Percentiles rank a stretch among this genome's conserved stretches.
Evolutionary conservation across 1,140 invertebrate genomes (phyloP).

Genomic region (Chlorops oryzae): DNA sequence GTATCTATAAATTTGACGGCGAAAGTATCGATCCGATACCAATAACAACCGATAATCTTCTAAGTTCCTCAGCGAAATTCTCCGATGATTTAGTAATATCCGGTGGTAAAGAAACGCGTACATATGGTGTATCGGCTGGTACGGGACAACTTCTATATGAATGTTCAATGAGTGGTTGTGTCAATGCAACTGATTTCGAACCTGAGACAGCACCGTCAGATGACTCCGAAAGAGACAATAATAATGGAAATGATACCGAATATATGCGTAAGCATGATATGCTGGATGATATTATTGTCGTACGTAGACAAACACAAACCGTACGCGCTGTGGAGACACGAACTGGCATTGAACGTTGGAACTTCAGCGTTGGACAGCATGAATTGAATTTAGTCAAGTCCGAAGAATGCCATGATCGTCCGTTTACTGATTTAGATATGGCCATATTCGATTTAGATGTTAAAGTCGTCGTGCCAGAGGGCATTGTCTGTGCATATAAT

Average conservation of each 20-base stretch:
- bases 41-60: constrained; percentile 74
- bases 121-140: constrained; percentile 65
- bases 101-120: constrained; percentile 63
- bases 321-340: constrained; percentile 79
- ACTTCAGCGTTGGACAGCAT: constrained; percentile 89
- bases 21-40: constrained; percentile 80
- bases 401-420: constrained; percentile 50
- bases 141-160: constrained; percentile 74
- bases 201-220: constrained; percentile 24
- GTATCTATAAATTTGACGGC: constrained; percentile 86
- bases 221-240: constrained; percentile 6
- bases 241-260: constrained; percentile 16
- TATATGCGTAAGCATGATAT: constrained; percentile 43
- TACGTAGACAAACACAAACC: constrained; percentile 76
- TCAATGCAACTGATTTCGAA: constrained; percentile 51
- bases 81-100: constrained; percentile 82
- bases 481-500: constrained; percentile 60
- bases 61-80: constrained; percentile 77
- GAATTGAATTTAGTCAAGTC: constrained; percentile 60
- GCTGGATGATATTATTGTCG: constrained; percentile 64
- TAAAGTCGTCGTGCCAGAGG: constrained; percentile 67
- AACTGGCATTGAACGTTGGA: constrained; percentile 85
- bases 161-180: constrained; percentile 69
- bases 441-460: constrained; percentile 53
- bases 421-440: constrained; percentile 40